These are phyloP conservation scores for Triplophysa tibetana DNA, from an alignment of 2,113 vertebrate species.

Conservation along the genomic window DNA sequence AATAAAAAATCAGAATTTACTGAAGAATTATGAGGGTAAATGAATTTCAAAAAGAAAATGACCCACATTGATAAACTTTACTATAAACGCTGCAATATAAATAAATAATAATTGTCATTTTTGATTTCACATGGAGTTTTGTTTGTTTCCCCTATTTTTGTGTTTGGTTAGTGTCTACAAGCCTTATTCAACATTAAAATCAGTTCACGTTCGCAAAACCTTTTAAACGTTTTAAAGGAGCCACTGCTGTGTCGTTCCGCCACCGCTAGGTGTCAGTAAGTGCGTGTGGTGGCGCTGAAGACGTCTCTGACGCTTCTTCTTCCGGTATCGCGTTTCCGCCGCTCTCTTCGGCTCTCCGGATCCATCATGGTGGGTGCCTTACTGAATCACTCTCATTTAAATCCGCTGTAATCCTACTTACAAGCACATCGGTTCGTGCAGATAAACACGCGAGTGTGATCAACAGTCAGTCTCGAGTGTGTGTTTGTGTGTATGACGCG, in stretches of 20 bases:
- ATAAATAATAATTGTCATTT: too few species aligned
- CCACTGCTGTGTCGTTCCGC: not conserved
- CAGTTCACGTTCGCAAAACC: too few species aligned
- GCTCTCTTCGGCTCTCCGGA: slow-evolving; percentile 64
- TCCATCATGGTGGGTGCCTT: slow-evolving; percentile 77
- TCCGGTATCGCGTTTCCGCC: slow-evolving; percentile 54
- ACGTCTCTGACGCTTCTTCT: slow-evolving; percentile 33
- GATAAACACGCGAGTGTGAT: not conserved
- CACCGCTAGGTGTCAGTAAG: slow-evolving; percentile 8
- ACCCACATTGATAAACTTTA: too few species aligned
- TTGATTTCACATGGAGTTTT: too few species aligned
- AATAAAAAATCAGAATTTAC: too few species aligned
- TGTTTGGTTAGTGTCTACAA: too few species aligned
- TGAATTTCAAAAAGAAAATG: too few species aligned
- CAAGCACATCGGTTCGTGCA: not conserved
- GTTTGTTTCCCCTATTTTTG: too few species aligned
- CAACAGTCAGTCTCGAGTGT: not conserved
- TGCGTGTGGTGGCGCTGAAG: not conserved
- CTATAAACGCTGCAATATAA: too few species aligned
- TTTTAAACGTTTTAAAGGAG: not conserved
- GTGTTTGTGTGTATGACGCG: not conserved
- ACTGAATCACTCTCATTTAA: not conserved
- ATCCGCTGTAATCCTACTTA: slow-evolving; percentile 56
- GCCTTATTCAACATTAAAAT: too few species aligned
- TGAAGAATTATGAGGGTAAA: too few species aligned